Base-by-base conservation (phyloP, 2,113 vertebrate species). In the Macroglossus sobrinus region DNA sequence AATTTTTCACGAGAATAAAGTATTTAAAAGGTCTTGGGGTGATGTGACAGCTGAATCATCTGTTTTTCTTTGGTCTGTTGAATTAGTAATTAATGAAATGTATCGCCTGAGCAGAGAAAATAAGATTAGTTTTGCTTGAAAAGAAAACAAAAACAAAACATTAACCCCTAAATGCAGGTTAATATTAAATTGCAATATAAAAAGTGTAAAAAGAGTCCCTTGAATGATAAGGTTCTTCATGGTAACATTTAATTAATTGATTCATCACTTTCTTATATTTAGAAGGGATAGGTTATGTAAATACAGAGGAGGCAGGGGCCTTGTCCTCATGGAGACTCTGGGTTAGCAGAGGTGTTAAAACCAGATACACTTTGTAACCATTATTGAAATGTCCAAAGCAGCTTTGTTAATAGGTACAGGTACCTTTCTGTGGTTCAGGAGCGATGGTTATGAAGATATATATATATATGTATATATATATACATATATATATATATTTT, bases 41-140 rank as follows among this genome's bases (percentile, higher is more conserved):
- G 66, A 95, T 97, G 96, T 97, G 98, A 94, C 97, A 96, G 0
- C 0, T 90, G 10, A 89, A 86, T 97, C 95, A 16, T 92, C 80
- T 9, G 0, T 95, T 96, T 97, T 76, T 90, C 93, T 97, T 93
- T 94, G 96, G 97, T 97, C 40, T 94, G 86, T 19, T 0, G 90
- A 57, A 97, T 93, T 92, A 97, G 92, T 94, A 95, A 97, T 98
- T 98, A 97, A 91, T 97, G 94, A 95, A 97, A 94, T 96, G 81
- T 97, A 89, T 97, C 95, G 94, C 94, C 75, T 97, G 89, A 97
- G 94, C 85, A 91, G 89, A 94, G 94, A 96, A 97, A 97, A 97
- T 96, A 97, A 95, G 87, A 95, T 95, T 97, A 93, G 74, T 96
- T 96, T 97, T 98, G 89, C 68, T 96, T 81, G 95, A 95, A 79